Percentiles rank a stretch among this genome's conserved stretches.
These are phyloP conservation scores for Uria aalge DNA, from an alignment of 2,113 vertebrate genomes.

Conservation along the genomic window DNA sequence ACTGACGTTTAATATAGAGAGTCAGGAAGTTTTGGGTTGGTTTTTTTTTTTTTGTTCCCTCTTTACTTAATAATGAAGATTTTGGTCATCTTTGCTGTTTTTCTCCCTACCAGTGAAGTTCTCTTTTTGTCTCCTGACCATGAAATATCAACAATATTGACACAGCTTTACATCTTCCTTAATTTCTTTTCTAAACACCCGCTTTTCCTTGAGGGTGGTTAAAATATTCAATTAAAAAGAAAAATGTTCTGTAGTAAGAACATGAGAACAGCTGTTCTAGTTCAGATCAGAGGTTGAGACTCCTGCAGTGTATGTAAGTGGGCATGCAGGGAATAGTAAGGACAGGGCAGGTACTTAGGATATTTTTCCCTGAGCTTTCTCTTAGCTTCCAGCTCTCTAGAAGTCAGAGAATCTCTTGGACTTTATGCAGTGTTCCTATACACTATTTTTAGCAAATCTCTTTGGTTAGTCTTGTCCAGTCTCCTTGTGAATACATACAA, in stretches of 20 bases:
- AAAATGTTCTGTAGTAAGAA: background rate
- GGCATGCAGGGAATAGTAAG: background rate
- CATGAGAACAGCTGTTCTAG: background rate
- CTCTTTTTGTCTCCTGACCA: background rate
- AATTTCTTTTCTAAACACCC: background rate
- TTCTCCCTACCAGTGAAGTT: background rate
- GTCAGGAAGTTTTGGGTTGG: background rate
- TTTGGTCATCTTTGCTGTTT: background rate
- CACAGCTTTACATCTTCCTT: background rate
- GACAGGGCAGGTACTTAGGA: rapidly evolving
- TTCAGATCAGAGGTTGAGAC: background rate
- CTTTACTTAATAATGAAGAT: background rate
- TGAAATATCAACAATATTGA: background rate
- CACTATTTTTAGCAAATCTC: background rate
- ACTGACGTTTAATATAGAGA: background rate
- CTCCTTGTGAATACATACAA: background rate
- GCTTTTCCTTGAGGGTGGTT: background rate
- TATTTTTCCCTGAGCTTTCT: background rate
- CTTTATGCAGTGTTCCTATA: background rate
- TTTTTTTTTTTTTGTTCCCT: background rate
- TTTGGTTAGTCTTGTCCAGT: background rate
- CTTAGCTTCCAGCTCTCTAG: background rate
- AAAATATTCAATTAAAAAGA: background rate
- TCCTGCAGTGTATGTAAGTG: background rate
- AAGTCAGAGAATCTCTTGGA: background rate